Evolutionary conservation across 2,888 invertebrate genomes (phyloP), one percentile per base, ranked within the genome.

Genomic region (Tenthredo distinguenda): DNA sequence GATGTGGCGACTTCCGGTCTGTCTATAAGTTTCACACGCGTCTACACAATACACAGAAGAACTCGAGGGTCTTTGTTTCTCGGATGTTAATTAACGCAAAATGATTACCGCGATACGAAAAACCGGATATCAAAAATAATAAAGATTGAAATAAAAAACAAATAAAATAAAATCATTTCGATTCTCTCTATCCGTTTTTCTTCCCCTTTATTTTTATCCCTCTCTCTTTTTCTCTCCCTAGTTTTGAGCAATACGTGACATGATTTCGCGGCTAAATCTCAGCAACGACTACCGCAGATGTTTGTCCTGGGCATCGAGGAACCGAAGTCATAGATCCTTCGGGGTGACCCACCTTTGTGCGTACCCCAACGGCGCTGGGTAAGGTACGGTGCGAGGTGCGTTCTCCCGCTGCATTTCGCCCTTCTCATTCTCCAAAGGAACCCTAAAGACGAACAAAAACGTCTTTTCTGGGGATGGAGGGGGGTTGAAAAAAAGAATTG

Each of bases 281-380:
- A 88, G 87, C 87, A 88, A 86, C 90, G 91, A 92, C 92, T 92
- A 91, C 87, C 89, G 91, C 91, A 92, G 91, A 91, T 92, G 90
- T 87, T 37, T 68, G 21, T 50, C 72, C 79, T 10, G 34, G 12
- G 21, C 21, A 43, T 83, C 50, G n/a, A 89, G 89, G 87, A 81
- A 88, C 88, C 88, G 89, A 88, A 91, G 91, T 91, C 91, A 91
- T 91, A 91, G 91, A 91, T 91, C 90, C 89, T 91, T n/a, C 21
- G 88, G 89, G 89, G 79, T 83, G 89, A 65, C 86, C 87, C 87
- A 91, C 88, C 89, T 90, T 91, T 91, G 68, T 31, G 34, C 7
- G 90, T 89, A 90, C 55, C 43, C 77, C 85, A 21, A 21, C n/a
- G 37, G 26, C 15, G 55, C 71, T 82, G 71, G 40, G 47, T 81